Evolutionary conservation across 2,888 invertebrate species (phyloP).

Genomic region (Eudasyphora cyanicolor): DNA sequence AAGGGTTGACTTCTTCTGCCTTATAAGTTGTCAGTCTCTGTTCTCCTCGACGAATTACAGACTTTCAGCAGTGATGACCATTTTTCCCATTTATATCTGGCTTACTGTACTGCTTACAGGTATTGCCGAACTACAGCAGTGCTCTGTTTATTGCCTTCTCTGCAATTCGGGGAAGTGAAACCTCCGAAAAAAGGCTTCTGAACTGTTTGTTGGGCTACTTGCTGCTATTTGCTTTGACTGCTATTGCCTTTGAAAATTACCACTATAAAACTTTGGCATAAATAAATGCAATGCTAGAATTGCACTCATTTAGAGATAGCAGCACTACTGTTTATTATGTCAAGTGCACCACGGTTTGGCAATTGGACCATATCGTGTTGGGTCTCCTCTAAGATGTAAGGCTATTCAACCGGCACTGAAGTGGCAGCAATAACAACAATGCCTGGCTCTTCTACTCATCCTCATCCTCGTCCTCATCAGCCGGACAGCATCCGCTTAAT

Average conservation of each 20-base stretch:
- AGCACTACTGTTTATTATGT: background rate
- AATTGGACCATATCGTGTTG: background rate
- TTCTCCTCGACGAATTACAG: no score
- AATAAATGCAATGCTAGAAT: conserved; percentile 38
- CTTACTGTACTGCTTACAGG: no score
- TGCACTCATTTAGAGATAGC: conserved; percentile 36
- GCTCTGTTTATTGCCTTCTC: no score
- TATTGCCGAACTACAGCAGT: no score
- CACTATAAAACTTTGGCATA: conserved; percentile 35
- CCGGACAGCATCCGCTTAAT: background rate
- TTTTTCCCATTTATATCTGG: no score
- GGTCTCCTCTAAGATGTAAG: conserved; percentile 10
- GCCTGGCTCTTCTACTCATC: no score
- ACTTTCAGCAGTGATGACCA: no score
- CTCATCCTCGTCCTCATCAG: background rate
- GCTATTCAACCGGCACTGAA: background rate
- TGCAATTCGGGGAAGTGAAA: no score
- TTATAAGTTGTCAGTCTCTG: no score
- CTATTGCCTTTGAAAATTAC: conserved; percentile 16
- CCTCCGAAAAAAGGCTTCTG: no score
- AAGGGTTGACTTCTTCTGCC: no score
- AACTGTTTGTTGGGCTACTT: no score
- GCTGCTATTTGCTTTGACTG: background rate
- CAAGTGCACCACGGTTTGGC: conserved; percentile 8
- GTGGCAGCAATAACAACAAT: background rate